Percentiles rank a stretch among this genome's conserved stretches.
Conservation (phyloP, 1,140 invertebrate genomes). For the Piezodorus guildinii region DNA sequence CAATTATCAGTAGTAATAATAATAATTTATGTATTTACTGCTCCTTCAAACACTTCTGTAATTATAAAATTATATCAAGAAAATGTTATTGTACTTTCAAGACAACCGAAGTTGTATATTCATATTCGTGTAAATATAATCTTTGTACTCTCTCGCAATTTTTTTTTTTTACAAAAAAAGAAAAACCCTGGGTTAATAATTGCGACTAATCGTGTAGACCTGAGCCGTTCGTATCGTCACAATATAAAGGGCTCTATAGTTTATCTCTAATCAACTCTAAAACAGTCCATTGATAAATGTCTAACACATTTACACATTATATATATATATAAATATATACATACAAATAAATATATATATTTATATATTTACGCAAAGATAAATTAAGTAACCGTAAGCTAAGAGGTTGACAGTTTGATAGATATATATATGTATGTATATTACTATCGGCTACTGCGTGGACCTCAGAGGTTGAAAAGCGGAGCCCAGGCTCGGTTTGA, state of each 20-base stretch:
- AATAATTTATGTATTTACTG: conserved; percentile 1
- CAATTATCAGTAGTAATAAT: background rate
- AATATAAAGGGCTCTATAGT: background rate
- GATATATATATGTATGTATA: background rate
- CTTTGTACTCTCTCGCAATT: conserved; percentile 3
- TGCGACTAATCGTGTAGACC: background rate
- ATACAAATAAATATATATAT: too few relatives aligned
- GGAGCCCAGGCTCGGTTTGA: conserved; percentile 67
- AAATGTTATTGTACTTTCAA: conserved; percentile 13
- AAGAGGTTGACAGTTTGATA: background rate
- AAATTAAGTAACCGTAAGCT: background rate
- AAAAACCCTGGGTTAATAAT: too few relatives aligned
- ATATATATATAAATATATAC: too few relatives aligned
- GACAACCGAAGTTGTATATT: conserved; percentile 11
- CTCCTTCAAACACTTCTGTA: background rate
- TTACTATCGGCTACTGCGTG: conserved; percentile 1
- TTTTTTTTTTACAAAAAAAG: too few relatives aligned
- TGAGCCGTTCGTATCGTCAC: background rate
- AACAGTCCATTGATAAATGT: conserved; percentile 4
- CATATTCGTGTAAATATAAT: conserved; percentile 8
- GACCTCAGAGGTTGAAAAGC: conserved; percentile 62
- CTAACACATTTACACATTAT: background rate
- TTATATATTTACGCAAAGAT: too few relatives aligned
- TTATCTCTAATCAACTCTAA: background rate
- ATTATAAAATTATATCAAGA: conserved; percentile 10